Evolutionary conservation across 2,888 invertebrate species (phyloP), one percentile per base, ranked within the genome.

Genomic region (Glyphotaelius pellucidus): DNA sequence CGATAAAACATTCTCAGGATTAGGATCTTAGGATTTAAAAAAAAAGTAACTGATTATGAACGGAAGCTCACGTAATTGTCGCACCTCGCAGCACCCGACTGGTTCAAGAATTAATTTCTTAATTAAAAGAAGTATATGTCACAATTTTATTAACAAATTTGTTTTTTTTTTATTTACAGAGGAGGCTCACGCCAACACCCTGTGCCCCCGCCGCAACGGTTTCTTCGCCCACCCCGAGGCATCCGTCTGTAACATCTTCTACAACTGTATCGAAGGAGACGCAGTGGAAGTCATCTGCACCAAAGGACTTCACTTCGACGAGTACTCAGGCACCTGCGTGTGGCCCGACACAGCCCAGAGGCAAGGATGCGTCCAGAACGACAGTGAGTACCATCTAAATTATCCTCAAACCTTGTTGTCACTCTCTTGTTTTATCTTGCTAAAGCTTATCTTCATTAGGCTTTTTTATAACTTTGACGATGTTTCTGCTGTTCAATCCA

Each of bases 181-280:
- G 95, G 97, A 97, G 92, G 97, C 99, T 91, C 97, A 97, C 94
- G 95, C 97, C 14, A 97, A 95, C 94, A 95, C 96, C 85, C 96
- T 97, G 93, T 99, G 99, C 94, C 98, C 98, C 32, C 97, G 99
- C 93, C 97, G 97, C 94, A 98, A 98, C 95, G 99, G 99, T 87
- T 98, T 98, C 97, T 99, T 99, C 95, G 98, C 98, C 81, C 98
- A 98, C 96, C 98, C 98, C 14, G 98, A 98, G 94, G 96, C 97
- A 0, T 94, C 97, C 9, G 97, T 98, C 30, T 99, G 99, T 96
- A 98, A 98, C 95, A 95, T 98, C 93, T 99, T 98, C 97, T 98
- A 96, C 96, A 98, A 98, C 95, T 99, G 98, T 95, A 98, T 98
- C 94, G 98, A 98, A 93, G 98, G 98, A 90, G 98, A 98, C 47